Percentiles rank a stretch among this genome's conserved stretches.
phyloP scores from a whole-genome alignment of 2,888 invertebrate species.

The Furcula furcula region DNA sequence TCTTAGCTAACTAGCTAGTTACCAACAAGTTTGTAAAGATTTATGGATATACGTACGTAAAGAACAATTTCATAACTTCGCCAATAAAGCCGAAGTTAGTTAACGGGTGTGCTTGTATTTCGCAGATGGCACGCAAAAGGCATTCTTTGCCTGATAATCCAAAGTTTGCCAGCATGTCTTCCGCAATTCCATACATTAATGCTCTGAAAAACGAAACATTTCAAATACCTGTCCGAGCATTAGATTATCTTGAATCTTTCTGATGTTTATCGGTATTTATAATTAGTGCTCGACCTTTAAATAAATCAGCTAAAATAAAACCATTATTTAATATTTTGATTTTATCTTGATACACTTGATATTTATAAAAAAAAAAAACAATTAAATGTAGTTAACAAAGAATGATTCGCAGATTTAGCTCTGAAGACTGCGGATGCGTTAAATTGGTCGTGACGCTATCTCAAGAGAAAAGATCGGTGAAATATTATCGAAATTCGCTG shows the following conservation, averaged over 20 bases:
- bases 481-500: constrained; percentile 1
- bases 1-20: too few species aligned
- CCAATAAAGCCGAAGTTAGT: constrained; percentile 90
- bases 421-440: neutral
- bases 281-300: too few species aligned
- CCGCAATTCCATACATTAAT: constrained; percentile 88
- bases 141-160: constrained; percentile 92
- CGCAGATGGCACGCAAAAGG: constrained; percentile 90
- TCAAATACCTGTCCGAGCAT: too few species aligned
- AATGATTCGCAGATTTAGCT: neutral
- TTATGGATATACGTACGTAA: constrained; percentile 84
- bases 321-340: neutral
- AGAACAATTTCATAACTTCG: constrained; percentile 90
- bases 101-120: constrained; percentile 90
- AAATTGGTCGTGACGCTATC: constrained; percentile 6
- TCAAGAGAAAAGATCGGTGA: constrained; percentile 2
- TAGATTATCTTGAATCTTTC: too few species aligned
- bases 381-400: neutral
- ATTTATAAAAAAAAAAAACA: neutral
- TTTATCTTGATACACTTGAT: neutral
- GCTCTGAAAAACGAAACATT: constrained; percentile 78
- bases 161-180: constrained; percentile 90
- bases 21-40: neutral
- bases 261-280: too few species aligned
- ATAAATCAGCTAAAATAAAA: too few species aligned